Conservation (phyloP, 2,888 invertebrate species). For the Actias luna region DNA sequence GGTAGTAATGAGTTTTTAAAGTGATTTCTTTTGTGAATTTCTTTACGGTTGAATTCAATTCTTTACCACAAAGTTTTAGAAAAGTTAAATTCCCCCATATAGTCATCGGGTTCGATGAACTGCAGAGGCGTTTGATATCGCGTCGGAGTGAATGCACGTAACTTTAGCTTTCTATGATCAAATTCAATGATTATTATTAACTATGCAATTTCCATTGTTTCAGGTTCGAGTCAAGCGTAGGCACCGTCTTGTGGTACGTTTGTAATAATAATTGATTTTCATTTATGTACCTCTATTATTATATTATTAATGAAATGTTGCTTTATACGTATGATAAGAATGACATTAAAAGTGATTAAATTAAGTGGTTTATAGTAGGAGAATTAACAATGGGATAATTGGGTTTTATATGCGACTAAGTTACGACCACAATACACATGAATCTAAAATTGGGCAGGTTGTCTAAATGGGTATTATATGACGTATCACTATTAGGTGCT, state of each 20-base stretch:
- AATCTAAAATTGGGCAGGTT: no score
- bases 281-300: not conserved
- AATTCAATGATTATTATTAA: not conserved
- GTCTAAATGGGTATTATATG: no score
- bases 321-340: no score
- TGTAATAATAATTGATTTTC: not conserved
- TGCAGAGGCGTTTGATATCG: not conserved
- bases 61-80: not conserved
- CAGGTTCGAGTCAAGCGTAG: constrained; percentile 14
- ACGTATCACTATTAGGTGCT: no score
- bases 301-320: no score
- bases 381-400: no score
- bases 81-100: not conserved
- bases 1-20: no score
- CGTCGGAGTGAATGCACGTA: not conserved
- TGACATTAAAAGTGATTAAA: no score
- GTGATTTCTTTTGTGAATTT: no score
- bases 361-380: no score
- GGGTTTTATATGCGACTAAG: no score
- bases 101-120: not conserved
- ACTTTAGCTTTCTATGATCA: constrained; percentile 2
- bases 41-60: not conserved
- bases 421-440: no score
- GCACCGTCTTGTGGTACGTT: constrained; percentile 15
- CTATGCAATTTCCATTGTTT: constrained; percentile 16